These are phyloP conservation scores for Ctenodactylus gundi DNA, from an alignment of 2,113 vertebrate species.

Conservation along the genomic window DNA sequence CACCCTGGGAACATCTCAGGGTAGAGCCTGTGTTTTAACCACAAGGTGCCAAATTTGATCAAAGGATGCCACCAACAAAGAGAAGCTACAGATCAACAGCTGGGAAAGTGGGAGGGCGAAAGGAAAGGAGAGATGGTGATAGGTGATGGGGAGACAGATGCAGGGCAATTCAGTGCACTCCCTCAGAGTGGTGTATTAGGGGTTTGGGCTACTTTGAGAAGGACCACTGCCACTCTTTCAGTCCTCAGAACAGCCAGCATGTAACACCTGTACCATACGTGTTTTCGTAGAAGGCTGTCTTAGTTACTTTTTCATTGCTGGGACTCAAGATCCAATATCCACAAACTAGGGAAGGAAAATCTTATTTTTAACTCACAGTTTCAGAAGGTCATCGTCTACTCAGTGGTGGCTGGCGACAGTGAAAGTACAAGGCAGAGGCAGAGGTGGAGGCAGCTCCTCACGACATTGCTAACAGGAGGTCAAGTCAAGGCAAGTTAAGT, in stretches of 20 bases:
- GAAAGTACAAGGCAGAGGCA: too few species aligned
- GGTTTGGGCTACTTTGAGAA: neutral
- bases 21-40: slow-evolving; percentile 54
- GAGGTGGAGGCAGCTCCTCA: too few species aligned
- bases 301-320: too few species aligned
- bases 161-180: neutral
- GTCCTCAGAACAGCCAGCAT: neutral
- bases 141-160: neutral
- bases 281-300: neutral
- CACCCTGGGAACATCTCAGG: neutral
- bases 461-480: too few species aligned
- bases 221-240: neutral
- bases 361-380: too few species aligned
- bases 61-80: neutral
- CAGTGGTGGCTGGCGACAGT: too few species aligned
- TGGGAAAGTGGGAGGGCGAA: neutral
- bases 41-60: slow-evolving; percentile 56
- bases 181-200: neutral
- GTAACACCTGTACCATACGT: neutral
- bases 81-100: slow-evolving; percentile 1
- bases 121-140: neutral
- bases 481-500: too few species aligned
- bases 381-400: too few species aligned
- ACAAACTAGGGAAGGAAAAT: too few species aligned
- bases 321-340: too few species aligned